Evolutionary conservation across 1,140 invertebrate genomes (phyloP), one percentile per base, ranked within the genome.

Genomic region (Drosophila watanabei): DNA sequence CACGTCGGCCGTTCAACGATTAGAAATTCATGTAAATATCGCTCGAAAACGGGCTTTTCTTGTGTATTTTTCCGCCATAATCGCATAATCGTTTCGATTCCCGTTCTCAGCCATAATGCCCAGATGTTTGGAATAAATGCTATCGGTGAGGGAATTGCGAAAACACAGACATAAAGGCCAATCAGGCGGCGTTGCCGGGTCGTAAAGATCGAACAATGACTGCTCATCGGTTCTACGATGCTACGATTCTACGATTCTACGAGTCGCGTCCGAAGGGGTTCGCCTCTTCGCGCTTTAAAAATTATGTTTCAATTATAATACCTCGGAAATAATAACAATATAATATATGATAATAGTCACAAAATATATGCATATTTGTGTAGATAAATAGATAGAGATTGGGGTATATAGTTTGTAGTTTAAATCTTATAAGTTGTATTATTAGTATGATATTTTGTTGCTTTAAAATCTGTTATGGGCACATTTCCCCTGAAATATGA

Each of bases 161-260:
- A 87, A 87, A 66, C 73, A 63, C 72, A 78, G 57, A 64, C 78
- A 68, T 56, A 69, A 61, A 71, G 66, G 32, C 46, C 82, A 84
- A 84, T 80, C 61, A 61, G 41, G 39, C 45, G 41, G 43, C 77
- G 80, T 51, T 59, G 43, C 30, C 28, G 79, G 75, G 80, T 88
- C 66, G 65, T 76, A 88, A 83, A 65, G 57, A 56, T 71, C 80
- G 80, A 54, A 54, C 76, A 72, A 58, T 57, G 75, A 41, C 65
- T 71, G 61, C 48, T 65, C 66, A 82, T 79, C 80, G 73, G 58
- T 18, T 30, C 41, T n/a, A 33, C 37, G 63, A 59, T 58, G 56
- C 56, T 78, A 58, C 41, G 24, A 45, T 20, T 37, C 51, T 77
- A 43, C 52, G 30, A 37, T 6, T 37, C 33, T 20, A 11, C 7